phyloP scores from a whole-genome alignment of 2,113 vertebrate species.

The Platysternon megacephalum region DNA sequence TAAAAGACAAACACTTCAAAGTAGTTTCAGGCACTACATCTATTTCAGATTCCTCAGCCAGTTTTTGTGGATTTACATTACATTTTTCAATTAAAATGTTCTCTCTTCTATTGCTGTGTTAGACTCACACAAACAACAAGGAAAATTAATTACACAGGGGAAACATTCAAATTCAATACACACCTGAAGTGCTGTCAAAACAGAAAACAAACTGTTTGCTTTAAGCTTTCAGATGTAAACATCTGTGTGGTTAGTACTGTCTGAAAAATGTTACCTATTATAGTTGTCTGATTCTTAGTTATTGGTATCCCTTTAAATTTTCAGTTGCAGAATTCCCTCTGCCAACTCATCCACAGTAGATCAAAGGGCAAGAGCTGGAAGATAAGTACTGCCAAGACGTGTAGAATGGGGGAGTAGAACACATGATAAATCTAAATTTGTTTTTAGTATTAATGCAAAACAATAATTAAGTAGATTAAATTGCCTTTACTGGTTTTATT shows the following conservation, averaged over 20 bases:
- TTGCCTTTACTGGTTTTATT: neutral
- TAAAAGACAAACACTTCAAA: too few species aligned
- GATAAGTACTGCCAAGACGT: fast-evolving
- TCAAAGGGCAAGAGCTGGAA: neutral
- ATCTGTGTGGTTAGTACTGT: neutral
- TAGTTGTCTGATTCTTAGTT: fast-evolving
- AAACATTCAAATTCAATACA: neutral
- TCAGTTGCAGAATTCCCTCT: fast-evolving
- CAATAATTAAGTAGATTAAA: too few species aligned
- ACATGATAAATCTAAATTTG: too few species aligned
- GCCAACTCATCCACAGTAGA: neutral
- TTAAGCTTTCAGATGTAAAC: too few species aligned
- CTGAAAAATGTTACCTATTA: neutral
- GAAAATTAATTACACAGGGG: neutral
- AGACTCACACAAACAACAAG: too few species aligned
- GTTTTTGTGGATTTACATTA: too few species aligned
- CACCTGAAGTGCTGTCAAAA: too few species aligned
- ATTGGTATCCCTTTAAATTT: neutral
- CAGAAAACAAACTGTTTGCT: neutral
- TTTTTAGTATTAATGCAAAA: too few species aligned
- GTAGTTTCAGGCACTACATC: too few species aligned
- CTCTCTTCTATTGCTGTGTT: too few species aligned
- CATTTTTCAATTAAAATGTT: too few species aligned
- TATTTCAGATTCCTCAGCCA: too few species aligned
- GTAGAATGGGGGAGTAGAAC: neutral